phyloP scores from a whole-genome alignment of 2,113 vertebrate genomes.

The Ellobius talpinus region DNA sequence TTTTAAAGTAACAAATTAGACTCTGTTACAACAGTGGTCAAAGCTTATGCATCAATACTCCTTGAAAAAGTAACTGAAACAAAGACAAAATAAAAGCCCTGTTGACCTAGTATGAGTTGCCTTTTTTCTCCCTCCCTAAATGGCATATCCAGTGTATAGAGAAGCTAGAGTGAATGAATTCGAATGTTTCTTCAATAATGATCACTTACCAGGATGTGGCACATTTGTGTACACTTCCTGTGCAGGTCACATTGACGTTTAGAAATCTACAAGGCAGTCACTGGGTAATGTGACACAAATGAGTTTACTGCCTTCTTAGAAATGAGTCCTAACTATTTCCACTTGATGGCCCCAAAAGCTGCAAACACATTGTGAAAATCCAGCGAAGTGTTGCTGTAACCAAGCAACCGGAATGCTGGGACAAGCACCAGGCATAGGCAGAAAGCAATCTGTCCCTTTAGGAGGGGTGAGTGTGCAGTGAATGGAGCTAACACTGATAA shows the following conservation, averaged over 20 bases:
- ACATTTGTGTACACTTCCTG: constrained; percentile 32
- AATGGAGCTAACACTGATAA: constrained; percentile 67
- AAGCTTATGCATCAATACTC: neutral
- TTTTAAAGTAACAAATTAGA: constrained; percentile 8
- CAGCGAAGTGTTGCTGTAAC: constrained; percentile 83
- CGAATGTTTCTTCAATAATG: neutral
- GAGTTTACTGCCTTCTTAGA: constrained; percentile 72
- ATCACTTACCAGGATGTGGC: constrained; percentile 2
- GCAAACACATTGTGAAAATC: constrained; percentile 77
- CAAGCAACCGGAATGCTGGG: constrained; percentile 83
- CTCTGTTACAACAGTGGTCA: neutral
- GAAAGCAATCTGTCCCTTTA: constrained; percentile 70
- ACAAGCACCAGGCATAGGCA: constrained; percentile 54
- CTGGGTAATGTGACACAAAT: constrained; percentile 65
- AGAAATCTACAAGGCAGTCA: constrained; percentile 64
- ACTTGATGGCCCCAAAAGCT: constrained; percentile 84
- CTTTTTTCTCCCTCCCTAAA: neutral
- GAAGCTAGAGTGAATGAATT: neutral
- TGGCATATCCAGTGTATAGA: neutral
- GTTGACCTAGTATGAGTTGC: neutral
- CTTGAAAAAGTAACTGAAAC: constrained; percentile 45
- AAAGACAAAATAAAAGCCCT: neutral
- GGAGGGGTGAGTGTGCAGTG: constrained; percentile 1
- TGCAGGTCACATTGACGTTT: constrained; percentile 16
- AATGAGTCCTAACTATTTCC: constrained; percentile 82